Percentiles rank a stretch among this genome's conserved stretches.
phyloP scores from a whole-genome alignment of 2,797 vertebrate genomes.

The Premnoplex brunnescens region DNA sequence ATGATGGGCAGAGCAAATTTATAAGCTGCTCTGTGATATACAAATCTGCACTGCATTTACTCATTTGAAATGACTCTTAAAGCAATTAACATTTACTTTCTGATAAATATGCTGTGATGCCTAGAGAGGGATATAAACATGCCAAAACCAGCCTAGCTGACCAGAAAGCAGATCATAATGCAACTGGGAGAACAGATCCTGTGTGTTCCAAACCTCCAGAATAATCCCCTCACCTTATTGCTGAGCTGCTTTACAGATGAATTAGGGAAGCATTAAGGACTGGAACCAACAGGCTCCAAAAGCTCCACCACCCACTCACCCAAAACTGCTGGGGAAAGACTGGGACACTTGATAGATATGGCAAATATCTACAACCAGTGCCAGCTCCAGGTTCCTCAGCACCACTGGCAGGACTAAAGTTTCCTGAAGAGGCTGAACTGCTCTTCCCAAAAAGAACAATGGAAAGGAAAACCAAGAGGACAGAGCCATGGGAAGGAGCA shows the following conservation, averaged over 20 bases:
- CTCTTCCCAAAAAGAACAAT: neutral
- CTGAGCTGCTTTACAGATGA: neutral
- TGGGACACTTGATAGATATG: neutral
- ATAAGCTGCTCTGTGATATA: conserved; percentile 24
- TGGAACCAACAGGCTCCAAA: neutral
- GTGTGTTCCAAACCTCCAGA: neutral
- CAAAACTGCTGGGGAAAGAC: neutral
- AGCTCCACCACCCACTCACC: neutral
- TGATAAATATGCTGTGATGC: conserved; percentile 35
- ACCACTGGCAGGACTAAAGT: neutral
- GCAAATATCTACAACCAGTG: neutral
- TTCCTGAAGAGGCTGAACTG: neutral
- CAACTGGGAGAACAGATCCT: neutral
- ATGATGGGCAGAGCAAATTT: conserved; percentile 34
- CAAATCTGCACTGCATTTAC: conserved; percentile 1
- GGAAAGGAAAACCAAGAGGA: neutral
- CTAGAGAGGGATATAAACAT: conserved; percentile 2
- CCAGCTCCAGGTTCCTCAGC: neutral
- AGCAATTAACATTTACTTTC: conserved; percentile 12
- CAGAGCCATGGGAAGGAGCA: neutral
- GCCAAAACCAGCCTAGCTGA: neutral
- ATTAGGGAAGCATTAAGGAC: neutral
- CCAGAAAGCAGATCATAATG: neutral
- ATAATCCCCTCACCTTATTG: neutral
- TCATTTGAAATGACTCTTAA: neutral